Evolutionary conservation across 2,113 vertebrate genomes (phyloP).

Genomic region (Lontra canadensis): DNA sequence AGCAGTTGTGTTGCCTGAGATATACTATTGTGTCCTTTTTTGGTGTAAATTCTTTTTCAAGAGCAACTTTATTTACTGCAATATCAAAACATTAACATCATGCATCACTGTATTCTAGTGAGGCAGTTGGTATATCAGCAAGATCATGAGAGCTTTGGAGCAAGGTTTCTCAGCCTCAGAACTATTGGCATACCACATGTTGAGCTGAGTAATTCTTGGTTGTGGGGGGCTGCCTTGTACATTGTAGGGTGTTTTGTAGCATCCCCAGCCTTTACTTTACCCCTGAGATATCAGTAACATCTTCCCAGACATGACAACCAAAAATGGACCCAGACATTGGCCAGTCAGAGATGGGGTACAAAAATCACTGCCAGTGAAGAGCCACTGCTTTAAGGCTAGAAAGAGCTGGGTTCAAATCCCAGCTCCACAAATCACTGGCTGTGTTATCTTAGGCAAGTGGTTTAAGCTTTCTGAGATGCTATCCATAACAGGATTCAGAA

Average conservation of each 20-base stretch:
- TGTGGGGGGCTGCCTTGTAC: not conserved
- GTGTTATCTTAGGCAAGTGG: not conserved
- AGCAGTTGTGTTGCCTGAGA: not conserved
- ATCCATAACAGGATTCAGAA: not conserved
- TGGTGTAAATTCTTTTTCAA: not conserved
- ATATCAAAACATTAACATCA: not conserved
- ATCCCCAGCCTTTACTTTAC: not conserved
- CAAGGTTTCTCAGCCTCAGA: not conserved
- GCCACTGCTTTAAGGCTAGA: not conserved
- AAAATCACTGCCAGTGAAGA: not conserved
- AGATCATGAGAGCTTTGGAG: not conserved
- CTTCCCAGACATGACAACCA: not conserved
- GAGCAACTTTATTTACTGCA: slow-evolving; percentile 10
- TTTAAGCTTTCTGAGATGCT: slow-evolving; percentile 18
- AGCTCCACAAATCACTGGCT: not conserved
- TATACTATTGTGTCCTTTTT: not conserved
- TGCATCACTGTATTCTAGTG: not conserved
- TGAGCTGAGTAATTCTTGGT: not conserved
- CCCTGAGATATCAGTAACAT: not conserved
- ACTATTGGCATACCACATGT: not conserved
- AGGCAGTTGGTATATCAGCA: not conserved
- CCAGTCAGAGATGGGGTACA: not conserved
- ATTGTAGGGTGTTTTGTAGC: not conserved
- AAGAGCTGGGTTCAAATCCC: not conserved
- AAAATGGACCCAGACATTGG: not conserved